Evolutionary conservation across 1,140 invertebrate genomes (phyloP).

Genomic region (Potamilus streckersoni): DNA sequence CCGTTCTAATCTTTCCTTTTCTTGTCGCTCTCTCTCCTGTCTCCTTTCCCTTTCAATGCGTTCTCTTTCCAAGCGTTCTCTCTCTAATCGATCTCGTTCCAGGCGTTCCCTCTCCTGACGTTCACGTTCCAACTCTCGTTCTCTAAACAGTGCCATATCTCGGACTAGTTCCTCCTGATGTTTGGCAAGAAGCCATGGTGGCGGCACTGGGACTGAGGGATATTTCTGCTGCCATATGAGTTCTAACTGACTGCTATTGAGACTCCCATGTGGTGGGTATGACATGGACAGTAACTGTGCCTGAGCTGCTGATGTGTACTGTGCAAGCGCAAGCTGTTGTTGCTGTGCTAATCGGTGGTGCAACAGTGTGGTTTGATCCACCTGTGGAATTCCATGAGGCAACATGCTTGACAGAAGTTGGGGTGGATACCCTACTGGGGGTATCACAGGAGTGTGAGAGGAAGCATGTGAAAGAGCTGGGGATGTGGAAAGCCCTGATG

Average conservation of each 20-base stretch:
- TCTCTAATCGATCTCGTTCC: slow-evolving; percentile 29
- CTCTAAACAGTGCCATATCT: slow-evolving; percentile 68
- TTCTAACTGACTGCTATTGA: slow-evolving; percentile 62
- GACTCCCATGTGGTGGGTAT: slow-evolving; percentile 45
- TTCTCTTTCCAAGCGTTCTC: slow-evolving; percentile 58
- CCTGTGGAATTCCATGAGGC: slow-evolving; percentile 31
- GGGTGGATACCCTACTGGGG: slow-evolving; percentile 37
- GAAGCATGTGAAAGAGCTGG: slow-evolving; percentile 33
- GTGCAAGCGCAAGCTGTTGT: slow-evolving; percentile 44
- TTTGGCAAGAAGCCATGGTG: slow-evolving; percentile 58
- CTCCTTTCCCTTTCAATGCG: slow-evolving; percentile 66
- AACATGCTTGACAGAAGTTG: slow-evolving; percentile 20
- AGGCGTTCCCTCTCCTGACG: slow-evolving; percentile 52
- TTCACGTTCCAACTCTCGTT: slow-evolving; percentile 62
- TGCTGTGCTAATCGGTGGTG: slow-evolving; percentile 53
- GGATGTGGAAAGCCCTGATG: slow-evolving; percentile 29
- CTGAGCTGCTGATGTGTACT: slow-evolving; percentile 34
- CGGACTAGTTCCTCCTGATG: slow-evolving; percentile 59
- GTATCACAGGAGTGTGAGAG: slow-evolving; percentile 44
- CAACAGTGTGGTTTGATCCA: slow-evolving; percentile 40
- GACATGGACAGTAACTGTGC: slow-evolving; percentile 32
- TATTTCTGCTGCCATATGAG: slow-evolving; percentile 67
- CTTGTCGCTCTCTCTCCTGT: slow-evolving; percentile 70
- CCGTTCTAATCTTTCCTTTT: slow-evolving; percentile 48
- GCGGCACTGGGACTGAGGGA: slow-evolving; percentile 56